Evolutionary conservation across 2,797 vertebrate species (phyloP), one percentile per base, ranked within the genome.

Genomic region (Tenualosa thibaudeaui): DNA sequence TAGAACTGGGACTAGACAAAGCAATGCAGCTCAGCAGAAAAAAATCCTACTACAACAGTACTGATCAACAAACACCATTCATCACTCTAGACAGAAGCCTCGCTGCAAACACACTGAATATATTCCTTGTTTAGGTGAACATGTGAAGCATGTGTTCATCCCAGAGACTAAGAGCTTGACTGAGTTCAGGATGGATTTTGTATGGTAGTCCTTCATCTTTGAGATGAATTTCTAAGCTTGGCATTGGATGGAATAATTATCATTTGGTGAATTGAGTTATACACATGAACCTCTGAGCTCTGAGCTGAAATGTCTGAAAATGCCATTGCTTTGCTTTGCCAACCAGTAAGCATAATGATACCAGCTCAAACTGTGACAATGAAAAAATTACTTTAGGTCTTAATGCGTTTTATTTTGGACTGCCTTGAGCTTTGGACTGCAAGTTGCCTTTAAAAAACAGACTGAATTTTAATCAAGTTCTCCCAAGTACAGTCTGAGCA

Each of bases 41-140:
- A 81, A 81, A 78, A 46, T 17, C 6, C 40, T 78, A 71, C 68
- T 37, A 78, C 71, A 17, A 78, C 71, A 78, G 71, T 17, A 43
- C 40, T 26, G 78, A 81, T 86, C 87, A 88, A 87, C 87, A 82
- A 86, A 84, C 86, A 83, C 85, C 86, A 84, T 87, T 89, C 83
- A 85, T 87, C 84, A 86, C 68, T 15, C 71, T 15, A 46, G 71
- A 78, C 71, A 78, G 71, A 78, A 7, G 26, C 40, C 71, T 78
- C 40, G 3, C 15, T 78, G 71, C 37, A 46, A 78, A 17, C 43
- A 46, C 40, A 22, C 37, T 46, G 17, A 22, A 78, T 78, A 46
- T 24, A 24, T 24, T 62, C 1, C 40, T 78, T 78, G 6, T 43
- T 78, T 78, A 43, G 43, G 40, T 3, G 65, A 37, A 71, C 19